These are phyloP conservation scores for Otocyon megalotis DNA, from an alignment of 2,113 vertebrate species.

Conservation along the genomic window DNA sequence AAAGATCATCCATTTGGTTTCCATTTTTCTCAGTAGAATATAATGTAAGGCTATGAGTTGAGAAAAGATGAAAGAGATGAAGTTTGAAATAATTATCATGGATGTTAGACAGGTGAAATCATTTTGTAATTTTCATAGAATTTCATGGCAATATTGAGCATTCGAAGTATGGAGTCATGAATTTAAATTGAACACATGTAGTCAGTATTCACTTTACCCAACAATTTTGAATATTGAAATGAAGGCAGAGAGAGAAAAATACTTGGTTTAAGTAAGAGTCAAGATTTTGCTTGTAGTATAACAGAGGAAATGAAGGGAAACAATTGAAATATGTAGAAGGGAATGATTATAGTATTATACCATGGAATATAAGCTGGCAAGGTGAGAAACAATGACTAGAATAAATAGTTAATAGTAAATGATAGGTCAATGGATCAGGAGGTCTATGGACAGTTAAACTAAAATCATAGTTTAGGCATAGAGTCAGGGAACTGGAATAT, in stretches of 20 bases:
- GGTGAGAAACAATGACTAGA: background rate
- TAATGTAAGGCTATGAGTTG: background rate
- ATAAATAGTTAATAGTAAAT: background rate
- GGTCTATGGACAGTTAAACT: background rate
- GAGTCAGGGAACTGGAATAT: background rate
- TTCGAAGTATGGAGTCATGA: background rate
- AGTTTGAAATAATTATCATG: background rate
- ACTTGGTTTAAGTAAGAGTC: background rate
- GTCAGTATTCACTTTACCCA: background rate
- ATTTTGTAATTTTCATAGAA: background rate
- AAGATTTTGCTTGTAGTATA: background rate
- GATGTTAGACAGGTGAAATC: background rate
- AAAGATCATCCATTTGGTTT: background rate
- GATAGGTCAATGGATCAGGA: background rate
- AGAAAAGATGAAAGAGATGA: background rate
- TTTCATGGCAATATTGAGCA: background rate
- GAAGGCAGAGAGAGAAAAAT: background rate
- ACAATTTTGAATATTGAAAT: background rate
- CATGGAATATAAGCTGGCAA: background rate
- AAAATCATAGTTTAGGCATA: background rate
- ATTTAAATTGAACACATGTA: background rate
- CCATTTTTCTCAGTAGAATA: background rate
- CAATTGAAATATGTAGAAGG: background rate
- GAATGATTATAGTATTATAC: background rate
- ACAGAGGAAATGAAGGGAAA: background rate